phyloP scores from a whole-genome alignment of 2,797 vertebrate genomes.

The Neosalanx taihuensis region DNA sequence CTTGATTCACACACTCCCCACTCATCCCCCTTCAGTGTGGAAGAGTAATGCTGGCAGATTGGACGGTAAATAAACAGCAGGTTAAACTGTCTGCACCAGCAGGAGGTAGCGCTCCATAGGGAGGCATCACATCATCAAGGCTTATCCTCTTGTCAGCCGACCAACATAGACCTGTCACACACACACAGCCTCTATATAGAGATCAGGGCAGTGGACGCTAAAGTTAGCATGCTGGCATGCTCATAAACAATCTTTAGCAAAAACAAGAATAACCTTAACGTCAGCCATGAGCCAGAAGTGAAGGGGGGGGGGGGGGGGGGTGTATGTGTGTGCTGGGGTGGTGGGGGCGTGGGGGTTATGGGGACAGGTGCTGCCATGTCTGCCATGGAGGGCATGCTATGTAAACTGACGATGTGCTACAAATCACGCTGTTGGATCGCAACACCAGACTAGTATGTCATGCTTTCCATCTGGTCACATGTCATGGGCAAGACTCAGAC shows the following conservation, averaged over 20 bases:
- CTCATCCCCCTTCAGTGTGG: background rate
- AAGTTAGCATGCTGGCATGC: background rate
- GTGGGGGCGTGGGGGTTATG: no score
- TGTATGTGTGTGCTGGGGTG: background rate
- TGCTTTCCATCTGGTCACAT: background rate
- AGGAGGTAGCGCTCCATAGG: background rate
- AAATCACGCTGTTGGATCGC: background rate
- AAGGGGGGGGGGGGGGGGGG: no score
- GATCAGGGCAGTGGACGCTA: background rate
- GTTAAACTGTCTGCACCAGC: background rate
- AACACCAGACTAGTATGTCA: background rate
- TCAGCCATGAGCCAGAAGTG: background rate
- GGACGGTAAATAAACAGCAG: background rate
- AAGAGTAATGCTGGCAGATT: background rate
- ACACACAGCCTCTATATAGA: background rate
- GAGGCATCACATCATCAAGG: background rate
- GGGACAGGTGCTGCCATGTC: background rate
- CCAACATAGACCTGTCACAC: background rate
- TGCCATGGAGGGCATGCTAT: no score
- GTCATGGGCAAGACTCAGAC: background rate
- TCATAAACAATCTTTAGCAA: background rate
- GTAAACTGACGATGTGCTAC: background rate
- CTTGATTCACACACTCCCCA: no score
- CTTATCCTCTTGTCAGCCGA: background rate
- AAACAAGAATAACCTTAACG: background rate